These are phyloP conservation scores for Nyctereutes procyonoides DNA, from an alignment of 2,113 vertebrate genomes.

Conservation along the genomic window DNA sequence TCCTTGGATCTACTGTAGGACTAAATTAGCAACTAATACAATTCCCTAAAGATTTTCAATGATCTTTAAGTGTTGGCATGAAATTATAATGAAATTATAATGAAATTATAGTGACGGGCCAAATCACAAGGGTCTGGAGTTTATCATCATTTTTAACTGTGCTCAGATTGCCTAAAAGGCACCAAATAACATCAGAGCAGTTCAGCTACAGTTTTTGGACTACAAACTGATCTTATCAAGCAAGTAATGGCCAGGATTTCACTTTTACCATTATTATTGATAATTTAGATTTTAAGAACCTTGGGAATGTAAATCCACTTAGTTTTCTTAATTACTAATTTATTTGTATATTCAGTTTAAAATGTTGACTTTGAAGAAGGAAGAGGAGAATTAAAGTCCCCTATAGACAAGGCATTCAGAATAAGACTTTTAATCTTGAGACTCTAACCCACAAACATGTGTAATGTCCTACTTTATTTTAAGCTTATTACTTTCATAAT, in stretches of 20 bases:
- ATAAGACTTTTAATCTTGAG: not conserved
- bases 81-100: not conserved
- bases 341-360: not conserved
- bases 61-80: not conserved
- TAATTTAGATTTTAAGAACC: not conserved
- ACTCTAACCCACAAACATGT: not conserved
- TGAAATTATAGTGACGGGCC: not conserved
- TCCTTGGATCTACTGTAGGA: not conserved
- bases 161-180: not conserved
- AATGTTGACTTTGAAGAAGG: not conserved
- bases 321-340: not conserved
- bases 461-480: not conserved
- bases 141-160: not conserved
- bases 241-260: not conserved
- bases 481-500: not conserved
- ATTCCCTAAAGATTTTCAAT: not conserved
- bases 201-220: not conserved
- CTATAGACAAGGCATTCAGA: not conserved
- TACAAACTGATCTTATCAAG: not conserved
- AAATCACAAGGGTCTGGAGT: not conserved
- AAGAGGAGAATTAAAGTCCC: not conserved
- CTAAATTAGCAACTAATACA: not conserved
- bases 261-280: not conserved
- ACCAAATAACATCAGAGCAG: accelerated
- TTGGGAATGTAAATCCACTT: not conserved